Evolutionary conservation across 2,797 vertebrate species (phyloP).

Genomic region (Myotis myotis): DNA sequence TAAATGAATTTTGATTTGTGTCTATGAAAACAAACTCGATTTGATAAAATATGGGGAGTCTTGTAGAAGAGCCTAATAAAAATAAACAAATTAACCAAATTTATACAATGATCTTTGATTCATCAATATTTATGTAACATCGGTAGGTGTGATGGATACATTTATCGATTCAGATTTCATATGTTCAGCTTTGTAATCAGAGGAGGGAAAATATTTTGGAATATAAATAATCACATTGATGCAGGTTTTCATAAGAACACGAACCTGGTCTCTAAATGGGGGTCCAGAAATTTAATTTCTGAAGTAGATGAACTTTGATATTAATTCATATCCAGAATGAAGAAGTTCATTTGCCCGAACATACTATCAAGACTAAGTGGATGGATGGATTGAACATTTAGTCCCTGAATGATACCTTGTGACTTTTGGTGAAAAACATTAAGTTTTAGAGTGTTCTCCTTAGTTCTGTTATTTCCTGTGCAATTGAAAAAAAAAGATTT

Average conservation of each 20-base stretch:
- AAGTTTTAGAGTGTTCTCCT: not conserved
- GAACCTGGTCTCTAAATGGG: not conserved
- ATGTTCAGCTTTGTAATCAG: not conserved
- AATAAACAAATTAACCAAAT: constrained; percentile 33
- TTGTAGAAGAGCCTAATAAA: not conserved
- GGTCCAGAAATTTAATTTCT: constrained; percentile 19
- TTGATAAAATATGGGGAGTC: not conserved
- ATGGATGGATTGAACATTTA: not conserved
- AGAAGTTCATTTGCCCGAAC: not conserved
- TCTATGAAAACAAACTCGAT: constrained; percentile 7
- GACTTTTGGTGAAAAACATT: not conserved
- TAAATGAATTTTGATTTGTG: constrained; percentile 24
- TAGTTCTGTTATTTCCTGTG: not conserved
- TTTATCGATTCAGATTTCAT: constrained; percentile 15
- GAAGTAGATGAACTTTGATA: not conserved
- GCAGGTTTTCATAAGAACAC: constrained; percentile 5
- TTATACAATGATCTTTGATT: not conserved
- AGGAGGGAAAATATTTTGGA: not conserved
- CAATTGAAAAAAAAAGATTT: not conserved
- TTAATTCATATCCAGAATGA: not conserved
- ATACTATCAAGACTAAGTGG: not conserved
- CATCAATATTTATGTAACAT: not conserved
- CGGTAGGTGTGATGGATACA: not conserved
- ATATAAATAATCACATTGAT: not conserved
- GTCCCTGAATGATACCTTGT: not conserved